Conservation (phyloP, 2,888 invertebrate genomes). For the Gryllus longicercus region DNA sequence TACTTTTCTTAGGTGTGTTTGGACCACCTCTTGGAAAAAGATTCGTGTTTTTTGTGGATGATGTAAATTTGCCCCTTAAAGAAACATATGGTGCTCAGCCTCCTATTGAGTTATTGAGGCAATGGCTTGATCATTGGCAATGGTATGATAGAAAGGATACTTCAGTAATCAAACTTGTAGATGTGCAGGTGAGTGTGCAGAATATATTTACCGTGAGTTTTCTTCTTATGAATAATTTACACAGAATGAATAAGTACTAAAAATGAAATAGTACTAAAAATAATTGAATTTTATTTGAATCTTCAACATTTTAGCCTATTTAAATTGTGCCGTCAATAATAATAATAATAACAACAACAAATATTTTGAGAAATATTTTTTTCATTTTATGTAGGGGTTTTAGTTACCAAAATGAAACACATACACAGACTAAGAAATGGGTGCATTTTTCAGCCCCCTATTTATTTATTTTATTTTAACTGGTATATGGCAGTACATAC, state of each 20-base stretch:
- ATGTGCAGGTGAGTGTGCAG: constrained; percentile 64
- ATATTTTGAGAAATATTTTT: no score
- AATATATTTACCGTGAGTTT: not conserved
- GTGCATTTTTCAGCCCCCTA: no score
- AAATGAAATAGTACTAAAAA: no score
- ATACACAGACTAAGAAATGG: no score
- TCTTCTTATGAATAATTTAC: not conserved
- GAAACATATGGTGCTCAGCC: constrained; percentile 92
- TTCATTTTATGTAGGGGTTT: no score
- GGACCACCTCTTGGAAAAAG: constrained; percentile 89
- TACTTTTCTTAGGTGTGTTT: constrained; percentile 63
- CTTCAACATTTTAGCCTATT: not conserved
- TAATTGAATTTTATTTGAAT: not conserved
- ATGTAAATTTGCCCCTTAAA: constrained; percentile 90
- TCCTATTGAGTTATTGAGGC: constrained; percentile 85
- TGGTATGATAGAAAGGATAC: constrained; percentile 85
- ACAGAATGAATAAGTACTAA: no score
- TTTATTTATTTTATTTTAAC: no score
- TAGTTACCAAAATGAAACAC: no score
- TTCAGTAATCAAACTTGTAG: constrained; percentile 72
- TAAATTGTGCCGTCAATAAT: not conserved
- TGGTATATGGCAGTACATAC: no score
- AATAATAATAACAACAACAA: no score
- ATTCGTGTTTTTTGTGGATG: constrained; percentile 89
- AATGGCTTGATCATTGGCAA: constrained; percentile 83